Base-by-base conservation (phyloP, 1,140 invertebrate genomes). In the Apocrypta bakeri region DNA sequence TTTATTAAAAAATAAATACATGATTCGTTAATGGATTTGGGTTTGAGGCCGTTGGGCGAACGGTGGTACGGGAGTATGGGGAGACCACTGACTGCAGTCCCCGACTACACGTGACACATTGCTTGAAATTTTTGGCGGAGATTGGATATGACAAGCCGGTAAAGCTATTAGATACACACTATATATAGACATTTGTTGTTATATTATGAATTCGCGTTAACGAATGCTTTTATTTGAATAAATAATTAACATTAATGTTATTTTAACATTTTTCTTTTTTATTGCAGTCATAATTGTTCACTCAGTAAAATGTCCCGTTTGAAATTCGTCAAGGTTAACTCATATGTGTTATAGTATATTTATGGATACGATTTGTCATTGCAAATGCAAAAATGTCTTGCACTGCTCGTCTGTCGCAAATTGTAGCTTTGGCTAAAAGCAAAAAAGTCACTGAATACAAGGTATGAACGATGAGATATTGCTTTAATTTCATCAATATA, bases 401-500 rank as follows among this genome's bases (percentile, higher is more conserved):
- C 42, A 83, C 85, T 11, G 81, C 84, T 42, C 81, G 81, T 68
- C 71, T 89, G 14, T 17, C 17, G 1, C 42, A 79, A 24, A 84
- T 89, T 33, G 24, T 87, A 27, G 29, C 29, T 9, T 79, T 77
- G 33, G 84, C 84, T 4, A 74, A 84, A 9, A 86, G 84, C 69
- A 83, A 77, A 29, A 89, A 85, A 83, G 48, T 88, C 0, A 74
- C 81, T 1, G 86, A 88, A 0, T 88, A 82, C 27, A 89, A 69
- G 56, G 88, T 89, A 87, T 37, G 40, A 1, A 76, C 17, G 6
- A 48, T n/a, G 56, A 66, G 8, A 29, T 27, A 8, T 2, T 66
- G 11, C n/a, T 27, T 17, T 31, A 24, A 27, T 25, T 11, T 1
- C 6, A 68, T 68, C 33, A 12, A 27, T 37, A 37, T 37, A 9